Conservation (phyloP, 2,113 vertebrate genomes). For the Setophaga petechia region DNA sequence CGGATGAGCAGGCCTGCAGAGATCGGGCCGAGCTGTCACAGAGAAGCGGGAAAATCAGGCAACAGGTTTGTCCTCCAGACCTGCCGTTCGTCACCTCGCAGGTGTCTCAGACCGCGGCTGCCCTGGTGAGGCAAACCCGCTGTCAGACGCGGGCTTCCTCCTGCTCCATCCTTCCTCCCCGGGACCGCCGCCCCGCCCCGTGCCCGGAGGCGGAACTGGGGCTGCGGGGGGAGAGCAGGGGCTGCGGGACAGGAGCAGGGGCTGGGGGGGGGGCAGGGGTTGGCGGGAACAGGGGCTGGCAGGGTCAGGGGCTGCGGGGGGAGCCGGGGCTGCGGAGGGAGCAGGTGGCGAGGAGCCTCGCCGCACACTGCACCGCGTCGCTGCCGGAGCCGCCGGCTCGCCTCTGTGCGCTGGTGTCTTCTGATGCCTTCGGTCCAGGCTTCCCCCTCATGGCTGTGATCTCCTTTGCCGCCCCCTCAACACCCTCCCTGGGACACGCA, state of each 20-base stretch:
- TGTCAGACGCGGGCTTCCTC: accelerated
- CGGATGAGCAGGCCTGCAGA: neutral
- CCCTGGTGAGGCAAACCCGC: accelerated
- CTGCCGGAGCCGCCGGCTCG: neutral
- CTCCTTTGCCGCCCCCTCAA: neutral
- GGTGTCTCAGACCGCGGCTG: neutral
- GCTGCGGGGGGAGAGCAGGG: neutral
- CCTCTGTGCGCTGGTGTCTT: neutral
- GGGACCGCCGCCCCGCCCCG: conserved; percentile 44
- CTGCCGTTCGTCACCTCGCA: neutral
- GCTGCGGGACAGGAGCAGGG: too few species aligned
- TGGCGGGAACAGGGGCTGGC: too few species aligned
- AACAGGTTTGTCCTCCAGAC: neutral
- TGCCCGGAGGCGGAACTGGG: conserved; percentile 40
- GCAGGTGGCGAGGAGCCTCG: neutral
- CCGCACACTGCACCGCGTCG: too few species aligned
- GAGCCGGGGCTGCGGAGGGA: too few species aligned
- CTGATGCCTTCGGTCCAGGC: neutral
- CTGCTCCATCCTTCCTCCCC: neutral
- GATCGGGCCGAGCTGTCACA: neutral
- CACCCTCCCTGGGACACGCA: neutral
- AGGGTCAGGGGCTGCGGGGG: too few species aligned
- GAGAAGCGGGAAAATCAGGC: neutral
- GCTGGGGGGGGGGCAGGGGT: too few species aligned
- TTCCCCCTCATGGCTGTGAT: neutral